Conservation (phyloP, 2,888 invertebrate species). For the Lithophane socia region DNA sequence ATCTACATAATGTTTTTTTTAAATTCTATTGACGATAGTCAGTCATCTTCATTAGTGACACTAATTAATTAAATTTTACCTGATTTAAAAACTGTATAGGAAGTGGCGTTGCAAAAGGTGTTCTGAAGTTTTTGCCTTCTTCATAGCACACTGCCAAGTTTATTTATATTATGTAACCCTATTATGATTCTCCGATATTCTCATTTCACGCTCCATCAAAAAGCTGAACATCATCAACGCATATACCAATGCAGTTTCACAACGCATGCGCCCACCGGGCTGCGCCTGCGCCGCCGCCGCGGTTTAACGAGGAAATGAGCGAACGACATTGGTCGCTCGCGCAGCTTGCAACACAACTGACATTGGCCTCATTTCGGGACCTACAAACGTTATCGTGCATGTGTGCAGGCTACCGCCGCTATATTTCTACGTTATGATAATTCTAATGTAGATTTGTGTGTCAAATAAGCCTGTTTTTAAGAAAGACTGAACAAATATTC, state of each 20-base stretch:
- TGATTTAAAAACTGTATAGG: not conserved
- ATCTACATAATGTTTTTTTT: not conserved
- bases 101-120: not conserved
- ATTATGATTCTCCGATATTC: not conserved
- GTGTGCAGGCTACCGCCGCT: conserved; percentile 69
- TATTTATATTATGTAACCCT: not conserved
- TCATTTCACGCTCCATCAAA: conserved; percentile 31
- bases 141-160: not conserved
- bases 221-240: conserved; percentile 29
- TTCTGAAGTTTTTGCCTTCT: not conserved
- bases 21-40: no score
- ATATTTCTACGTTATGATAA: conserved; percentile 57
- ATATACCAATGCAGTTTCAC: conserved; percentile 62
- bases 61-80: not conserved
- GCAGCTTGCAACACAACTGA: conserved; percentile 86
- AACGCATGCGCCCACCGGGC: conserved; percentile 60
- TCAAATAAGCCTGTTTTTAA: conserved; percentile 13
- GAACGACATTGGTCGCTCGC: conserved; percentile 82
- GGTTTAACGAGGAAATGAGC: conserved; percentile 81
- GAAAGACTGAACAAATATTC: not conserved
- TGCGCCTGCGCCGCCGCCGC: conserved; percentile 54
- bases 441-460: conserved; percentile 51
- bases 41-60: not conserved
- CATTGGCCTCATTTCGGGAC: conserved; percentile 87
- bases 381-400: conserved; percentile 86